These are phyloP conservation scores for Nymphicus hollandicus DNA, from an alignment of 2,113 vertebrate species.

Conservation along the genomic window DNA sequence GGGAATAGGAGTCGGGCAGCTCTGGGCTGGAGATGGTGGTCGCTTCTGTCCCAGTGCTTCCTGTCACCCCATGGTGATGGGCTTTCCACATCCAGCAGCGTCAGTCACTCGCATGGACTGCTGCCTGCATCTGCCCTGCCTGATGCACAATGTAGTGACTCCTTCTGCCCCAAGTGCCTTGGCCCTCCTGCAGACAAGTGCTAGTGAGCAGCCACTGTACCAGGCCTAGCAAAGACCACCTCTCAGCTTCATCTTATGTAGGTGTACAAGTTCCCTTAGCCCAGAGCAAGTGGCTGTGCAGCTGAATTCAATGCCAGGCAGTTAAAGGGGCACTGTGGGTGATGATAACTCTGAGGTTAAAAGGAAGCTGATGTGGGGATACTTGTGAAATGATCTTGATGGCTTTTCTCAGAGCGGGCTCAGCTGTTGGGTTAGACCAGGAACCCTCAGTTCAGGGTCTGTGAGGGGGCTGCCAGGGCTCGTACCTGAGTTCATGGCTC, in stretches of 20 bases:
- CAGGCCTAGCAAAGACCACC: not conserved
- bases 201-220: not conserved
- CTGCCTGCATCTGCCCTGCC: not conserved
- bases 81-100: not conserved
- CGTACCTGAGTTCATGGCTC: not conserved
- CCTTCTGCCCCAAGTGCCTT: not conserved
- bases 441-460: not conserved
- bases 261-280: not conserved
- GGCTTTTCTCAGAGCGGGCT: not conserved
- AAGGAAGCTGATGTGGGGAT: not conserved
- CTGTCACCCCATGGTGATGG: not conserved
- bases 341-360: not conserved
- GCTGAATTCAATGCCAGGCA: not conserved
- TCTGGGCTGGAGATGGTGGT: not conserved
- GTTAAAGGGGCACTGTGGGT: not conserved
- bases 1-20: rapidly evolving
- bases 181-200: not conserved
- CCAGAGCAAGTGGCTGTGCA: not conserved
- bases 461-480: not conserved
- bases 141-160: not conserved
- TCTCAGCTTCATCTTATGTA: not conserved
- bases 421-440: not conserved
- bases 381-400: rapidly evolving
- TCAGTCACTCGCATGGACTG: not conserved
- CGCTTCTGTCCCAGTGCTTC: not conserved